phyloP scores from a whole-genome alignment of 2,888 invertebrate genomes.

The Lasioglossum morio region DNA sequence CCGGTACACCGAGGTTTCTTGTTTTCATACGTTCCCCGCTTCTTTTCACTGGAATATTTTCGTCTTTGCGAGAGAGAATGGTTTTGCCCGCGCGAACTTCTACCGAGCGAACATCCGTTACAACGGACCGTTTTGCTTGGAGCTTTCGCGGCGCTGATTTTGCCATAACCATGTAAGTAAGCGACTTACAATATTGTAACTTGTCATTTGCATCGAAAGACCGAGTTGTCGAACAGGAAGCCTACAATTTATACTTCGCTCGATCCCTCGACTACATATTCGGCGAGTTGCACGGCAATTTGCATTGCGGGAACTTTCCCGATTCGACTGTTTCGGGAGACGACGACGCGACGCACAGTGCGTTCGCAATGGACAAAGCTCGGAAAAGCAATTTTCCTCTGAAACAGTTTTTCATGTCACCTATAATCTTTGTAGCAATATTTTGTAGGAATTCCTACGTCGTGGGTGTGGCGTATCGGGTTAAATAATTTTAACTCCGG shows the following conservation, averaged over 20 bases:
- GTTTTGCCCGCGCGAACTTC: neutral
- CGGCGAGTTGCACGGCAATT: neutral
- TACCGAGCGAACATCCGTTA: neutral
- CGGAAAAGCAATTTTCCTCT: neutral
- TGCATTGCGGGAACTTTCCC: neutral
- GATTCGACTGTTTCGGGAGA: neutral
- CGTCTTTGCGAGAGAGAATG: neutral
- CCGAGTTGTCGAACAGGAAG: conserved; percentile 1
- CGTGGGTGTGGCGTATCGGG: too few species aligned
- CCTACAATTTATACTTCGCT: neutral
- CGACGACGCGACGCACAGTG: neutral
- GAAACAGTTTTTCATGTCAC: neutral
- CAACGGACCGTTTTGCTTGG: neutral
- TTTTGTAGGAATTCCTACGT: too few species aligned
- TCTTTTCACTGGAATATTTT: conserved; percentile 5
- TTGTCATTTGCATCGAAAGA: neutral
- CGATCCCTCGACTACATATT: neutral
- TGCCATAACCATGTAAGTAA: neutral
- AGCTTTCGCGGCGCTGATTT: neutral
- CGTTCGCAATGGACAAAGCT: neutral
- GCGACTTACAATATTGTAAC: conserved; percentile 2
- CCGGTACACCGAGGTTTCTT: neutral
- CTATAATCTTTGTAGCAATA: too few species aligned
- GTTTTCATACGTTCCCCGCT: neutral
- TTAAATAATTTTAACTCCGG: too few species aligned